These are phyloP conservation scores for Hippolais icterina DNA, from an alignment of 2,113 vertebrate genomes.

Conservation along the genomic window DNA sequence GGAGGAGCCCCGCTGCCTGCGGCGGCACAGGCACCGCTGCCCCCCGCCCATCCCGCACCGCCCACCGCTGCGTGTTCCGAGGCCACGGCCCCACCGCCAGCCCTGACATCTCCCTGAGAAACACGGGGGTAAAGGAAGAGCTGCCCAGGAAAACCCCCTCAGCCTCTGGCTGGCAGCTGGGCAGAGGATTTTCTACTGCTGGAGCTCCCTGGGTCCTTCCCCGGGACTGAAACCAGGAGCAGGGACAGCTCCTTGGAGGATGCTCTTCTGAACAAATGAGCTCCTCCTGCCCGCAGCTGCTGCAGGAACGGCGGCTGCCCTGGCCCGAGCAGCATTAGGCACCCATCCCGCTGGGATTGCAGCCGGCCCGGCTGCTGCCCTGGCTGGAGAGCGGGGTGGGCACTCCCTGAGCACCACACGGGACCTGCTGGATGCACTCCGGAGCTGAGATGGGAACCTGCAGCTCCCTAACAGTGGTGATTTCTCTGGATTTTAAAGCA, in stretches of 20 bases:
- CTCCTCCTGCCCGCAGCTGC: accelerated
- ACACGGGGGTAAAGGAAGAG: not conserved
- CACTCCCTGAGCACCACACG: not conserved
- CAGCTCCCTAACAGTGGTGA: not conserved
- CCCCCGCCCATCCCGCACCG: not conserved
- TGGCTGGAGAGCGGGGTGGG: not conserved
- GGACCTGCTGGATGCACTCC: not conserved
- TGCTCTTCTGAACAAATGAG: not conserved
- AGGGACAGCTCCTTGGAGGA: not conserved
- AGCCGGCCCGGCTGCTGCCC: not conserved
- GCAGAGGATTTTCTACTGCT: not conserved
- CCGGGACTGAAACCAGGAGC: accelerated
- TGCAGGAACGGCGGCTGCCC: not conserved
- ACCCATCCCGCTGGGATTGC: accelerated
- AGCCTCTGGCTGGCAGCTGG: not conserved
- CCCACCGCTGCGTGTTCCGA: accelerated
- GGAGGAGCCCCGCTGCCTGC: not conserved
- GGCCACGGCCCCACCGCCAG: not conserved
- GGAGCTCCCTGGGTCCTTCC: not conserved
- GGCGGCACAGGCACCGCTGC: not conserved
- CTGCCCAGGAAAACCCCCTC: not conserved
- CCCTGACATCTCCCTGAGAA: not conserved
- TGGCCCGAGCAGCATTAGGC: not conserved
- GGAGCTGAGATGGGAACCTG: not conserved
- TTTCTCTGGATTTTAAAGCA: not conserved